Conservation (phyloP, 2,113 vertebrate species). For the Dryoscopus gambensis region DNA sequence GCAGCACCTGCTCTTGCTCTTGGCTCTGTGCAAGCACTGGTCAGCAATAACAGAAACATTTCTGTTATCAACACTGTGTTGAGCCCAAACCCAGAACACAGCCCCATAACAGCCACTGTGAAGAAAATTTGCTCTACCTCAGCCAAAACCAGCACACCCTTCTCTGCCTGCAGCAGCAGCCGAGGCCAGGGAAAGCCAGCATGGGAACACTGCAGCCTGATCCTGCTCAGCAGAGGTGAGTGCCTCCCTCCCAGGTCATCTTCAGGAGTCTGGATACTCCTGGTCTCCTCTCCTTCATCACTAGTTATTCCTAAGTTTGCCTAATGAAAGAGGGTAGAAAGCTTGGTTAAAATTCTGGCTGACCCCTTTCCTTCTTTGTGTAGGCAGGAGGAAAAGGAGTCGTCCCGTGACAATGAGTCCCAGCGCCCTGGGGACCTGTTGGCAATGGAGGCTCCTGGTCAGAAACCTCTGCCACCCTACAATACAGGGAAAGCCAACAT, state of each 20-base stretch:
- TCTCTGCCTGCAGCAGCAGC: slow-evolving; percentile 67
- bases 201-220: neutral
- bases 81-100: neutral
- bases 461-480: neutral
- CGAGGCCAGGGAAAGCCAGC: slow-evolving; percentile 47
- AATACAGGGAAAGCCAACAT: slow-evolving; percentile 21
- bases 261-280: neutral
- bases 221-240: slow-evolving; percentile 67
- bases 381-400: slow-evolving; percentile 64
- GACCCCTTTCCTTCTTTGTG: neutral
- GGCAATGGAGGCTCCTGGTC: neutral
- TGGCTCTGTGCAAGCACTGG: neutral
- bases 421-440: neutral
- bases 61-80: neutral
- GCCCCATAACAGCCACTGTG: neutral
- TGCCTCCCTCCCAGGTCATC: neutral
- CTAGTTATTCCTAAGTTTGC: neutral
- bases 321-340: neutral
- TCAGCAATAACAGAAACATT: neutral
- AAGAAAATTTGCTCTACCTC: neutral
- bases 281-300: neutral
- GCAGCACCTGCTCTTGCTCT: neutral
- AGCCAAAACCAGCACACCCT: neutral
- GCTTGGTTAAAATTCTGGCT: neutral
- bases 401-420: slow-evolving; percentile 68